Base-by-base conservation (phyloP, 2,113 vertebrate genomes). In the Sander lucioperca region DNA sequence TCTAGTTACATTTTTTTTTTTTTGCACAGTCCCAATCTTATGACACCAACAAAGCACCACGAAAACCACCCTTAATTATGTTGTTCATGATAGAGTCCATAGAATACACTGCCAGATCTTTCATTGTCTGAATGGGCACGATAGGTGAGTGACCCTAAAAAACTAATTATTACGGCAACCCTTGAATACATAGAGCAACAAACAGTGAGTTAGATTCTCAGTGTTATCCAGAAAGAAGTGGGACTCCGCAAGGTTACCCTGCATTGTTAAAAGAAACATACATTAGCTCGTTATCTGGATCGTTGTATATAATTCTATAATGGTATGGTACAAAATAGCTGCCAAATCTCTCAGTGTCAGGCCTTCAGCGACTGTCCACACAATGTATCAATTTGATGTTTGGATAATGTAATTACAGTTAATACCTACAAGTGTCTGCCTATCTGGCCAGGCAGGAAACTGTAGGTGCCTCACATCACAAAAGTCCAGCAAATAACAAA, bases 331-430 rank as follows among this genome's bases (percentile, higher is more conserved):
- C 51, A 81, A 77, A 88, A 85, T 70, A 86, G 79, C 83, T 85
- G 89, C 71, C 77, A 90, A 74, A 85, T 65, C 25, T 66, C 23
- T 80, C 65, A 62, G 61, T 79, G 50, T 83, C 74, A 25, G 66
- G 39, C 67, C 43, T 59, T 83, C 57, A 77, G 67, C 19, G 62
- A 67, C 79, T 47, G 61, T 86, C 85, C 57, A 25, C 65, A 76
- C 58, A 79, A 56, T 75, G 73, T 27, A 84, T 88, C 76, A 82
- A 25, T 79, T 61, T 89, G 84, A 88, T 80, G 66, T 80, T 63
- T 67, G 84, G 77, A 79, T 89, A 86, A 91, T 88, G 80, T 87
- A 89, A 88, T 92, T 89, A 87, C 69, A 80, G 70, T 30, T 59
- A 89, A 86, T 59, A 59, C 48, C 79, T 88, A 82, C 79, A 86